Conservation (phyloP, 2,888 invertebrate genomes). For the Tortricodes alternella region DNA sequence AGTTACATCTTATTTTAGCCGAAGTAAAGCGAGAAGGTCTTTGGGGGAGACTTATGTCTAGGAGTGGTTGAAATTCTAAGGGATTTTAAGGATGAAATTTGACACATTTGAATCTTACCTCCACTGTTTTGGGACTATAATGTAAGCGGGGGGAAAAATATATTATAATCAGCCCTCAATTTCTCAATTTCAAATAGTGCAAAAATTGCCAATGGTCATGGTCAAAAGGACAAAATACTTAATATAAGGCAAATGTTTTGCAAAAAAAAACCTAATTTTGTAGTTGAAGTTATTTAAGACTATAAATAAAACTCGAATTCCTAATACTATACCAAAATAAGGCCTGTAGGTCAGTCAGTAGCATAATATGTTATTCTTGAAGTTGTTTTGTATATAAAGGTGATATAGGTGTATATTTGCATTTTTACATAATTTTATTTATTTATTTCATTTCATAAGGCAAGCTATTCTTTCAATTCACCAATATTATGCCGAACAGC, state of each 20-base stretch:
- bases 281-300: background rate
- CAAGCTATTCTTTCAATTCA: background rate
- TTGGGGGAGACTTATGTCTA: no score
- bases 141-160: background rate
- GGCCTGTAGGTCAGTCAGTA: slow-evolving; percentile 3
- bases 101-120: no score
- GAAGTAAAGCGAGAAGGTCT: no score
- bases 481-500: background rate
- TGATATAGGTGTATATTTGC: slow-evolving; percentile 11
- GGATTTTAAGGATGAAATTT: no score
- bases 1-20: no score
- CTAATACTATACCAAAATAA: slow-evolving; percentile 13
- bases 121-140: no score
- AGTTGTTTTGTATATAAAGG: slow-evolving; percentile 13
- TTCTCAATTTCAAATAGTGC: background rate
- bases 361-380: slow-evolving; percentile 5
- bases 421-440: background rate
- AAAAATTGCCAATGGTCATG: background rate
- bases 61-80: no score
- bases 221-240: slow-evolving; percentile 1
- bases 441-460: background rate
- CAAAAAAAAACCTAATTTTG: no score
- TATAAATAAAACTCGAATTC: background rate
- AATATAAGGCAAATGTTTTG: background rate
- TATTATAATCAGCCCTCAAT: background rate